A percentile compares a stretch with the other conserved stretches of the same genome.
Evolutionary conservation across 2,113 vertebrate genomes (phyloP).

Genomic region (Leptosomus discolor): DNA sequence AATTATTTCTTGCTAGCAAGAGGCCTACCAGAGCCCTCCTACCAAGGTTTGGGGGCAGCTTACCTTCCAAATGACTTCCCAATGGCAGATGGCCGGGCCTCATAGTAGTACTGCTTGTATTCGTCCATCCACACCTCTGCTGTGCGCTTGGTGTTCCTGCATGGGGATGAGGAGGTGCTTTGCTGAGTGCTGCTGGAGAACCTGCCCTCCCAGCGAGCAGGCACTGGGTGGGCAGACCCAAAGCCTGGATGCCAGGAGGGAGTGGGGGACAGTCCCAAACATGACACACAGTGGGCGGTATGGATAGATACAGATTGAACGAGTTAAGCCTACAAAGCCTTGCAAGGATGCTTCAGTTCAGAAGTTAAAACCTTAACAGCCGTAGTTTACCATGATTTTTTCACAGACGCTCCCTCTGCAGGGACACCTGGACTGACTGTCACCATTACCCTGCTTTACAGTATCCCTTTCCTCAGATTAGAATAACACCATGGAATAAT

Average conservation of each 20-base stretch:
- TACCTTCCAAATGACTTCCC: constrained; percentile 95
- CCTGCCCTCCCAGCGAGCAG: not conserved
- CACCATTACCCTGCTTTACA: not conserved
- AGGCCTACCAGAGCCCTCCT: not conserved
- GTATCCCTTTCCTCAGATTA: not conserved
- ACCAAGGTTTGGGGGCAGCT: not conserved
- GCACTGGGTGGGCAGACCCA: not conserved
- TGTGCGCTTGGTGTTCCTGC: constrained; percentile 93
- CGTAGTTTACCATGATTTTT: not conserved
- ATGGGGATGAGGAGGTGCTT: not conserved
- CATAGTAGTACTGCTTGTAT: constrained; percentile 96
- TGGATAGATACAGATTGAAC: fast-evolving
- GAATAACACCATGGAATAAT: not conserved
- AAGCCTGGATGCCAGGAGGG: not conserved
- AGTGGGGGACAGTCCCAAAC: not conserved
- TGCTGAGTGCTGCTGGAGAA: not conserved
- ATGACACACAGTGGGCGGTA: not conserved
- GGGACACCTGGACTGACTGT: not conserved
- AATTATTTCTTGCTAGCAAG: not conserved
- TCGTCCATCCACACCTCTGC: constrained; percentile 99
- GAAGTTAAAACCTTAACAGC: not conserved
- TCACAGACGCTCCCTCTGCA: not conserved
- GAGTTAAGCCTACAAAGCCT: not conserved
- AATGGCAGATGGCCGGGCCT: constrained; percentile 91
- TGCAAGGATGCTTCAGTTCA: not conserved